Percentiles rank a stretch among this genome's conserved stretches.
Evolutionary conservation across 2,888 invertebrate genomes (phyloP).

Genomic region (Coecobrya sp.): DNA sequence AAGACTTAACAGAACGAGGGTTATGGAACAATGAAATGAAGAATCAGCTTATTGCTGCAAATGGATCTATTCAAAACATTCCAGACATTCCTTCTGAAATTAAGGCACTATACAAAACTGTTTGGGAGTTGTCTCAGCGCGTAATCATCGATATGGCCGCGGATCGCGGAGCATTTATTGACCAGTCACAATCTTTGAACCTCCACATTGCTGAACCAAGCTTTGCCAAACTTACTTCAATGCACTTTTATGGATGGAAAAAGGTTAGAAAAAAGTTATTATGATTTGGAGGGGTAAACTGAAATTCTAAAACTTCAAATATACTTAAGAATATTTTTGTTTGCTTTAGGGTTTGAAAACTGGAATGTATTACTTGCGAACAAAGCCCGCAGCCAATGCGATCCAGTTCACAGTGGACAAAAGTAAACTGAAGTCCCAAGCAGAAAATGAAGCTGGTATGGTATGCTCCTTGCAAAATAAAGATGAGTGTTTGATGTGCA

Average conservation of each 20-base stretch:
- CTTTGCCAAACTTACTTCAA: slow-evolving; percentile 97
- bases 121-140: slow-evolving; percentile 99
- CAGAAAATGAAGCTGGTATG: slow-evolving; percentile 91
- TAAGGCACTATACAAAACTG: slow-evolving; percentile 97
- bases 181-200: slow-evolving; percentile 99
- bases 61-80: slow-evolving; percentile 97
- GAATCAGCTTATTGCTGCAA: slow-evolving; percentile 95
- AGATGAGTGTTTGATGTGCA: slow-evolving; percentile 96
- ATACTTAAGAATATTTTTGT: not conserved
- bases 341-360: slow-evolving; percentile 95
- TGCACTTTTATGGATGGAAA: slow-evolving; percentile 99
- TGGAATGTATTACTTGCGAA: slow-evolving; percentile 99
- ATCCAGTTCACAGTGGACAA: slow-evolving; percentile 99
- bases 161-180: slow-evolving; percentile 98
- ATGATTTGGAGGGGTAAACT: not conserved
- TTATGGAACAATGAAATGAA: slow-evolving; percentile 99
- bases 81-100: slow-evolving; percentile 94
- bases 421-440: slow-evolving; percentile 89
- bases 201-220: slow-evolving; percentile 98
- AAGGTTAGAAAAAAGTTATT: slow-evolving; percentile 88
- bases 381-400: slow-evolving; percentile 98
- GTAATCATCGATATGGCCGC: slow-evolving; percentile 98
- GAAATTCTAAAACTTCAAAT: not conserved
- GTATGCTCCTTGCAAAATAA: slow-evolving; percentile 96
- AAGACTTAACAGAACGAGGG: slow-evolving; percentile 96